Evolutionary conservation across 1,140 invertebrate genomes (phyloP), one percentile per base, ranked within the genome.

Genomic region (Lepidurus arcticus): DNA sequence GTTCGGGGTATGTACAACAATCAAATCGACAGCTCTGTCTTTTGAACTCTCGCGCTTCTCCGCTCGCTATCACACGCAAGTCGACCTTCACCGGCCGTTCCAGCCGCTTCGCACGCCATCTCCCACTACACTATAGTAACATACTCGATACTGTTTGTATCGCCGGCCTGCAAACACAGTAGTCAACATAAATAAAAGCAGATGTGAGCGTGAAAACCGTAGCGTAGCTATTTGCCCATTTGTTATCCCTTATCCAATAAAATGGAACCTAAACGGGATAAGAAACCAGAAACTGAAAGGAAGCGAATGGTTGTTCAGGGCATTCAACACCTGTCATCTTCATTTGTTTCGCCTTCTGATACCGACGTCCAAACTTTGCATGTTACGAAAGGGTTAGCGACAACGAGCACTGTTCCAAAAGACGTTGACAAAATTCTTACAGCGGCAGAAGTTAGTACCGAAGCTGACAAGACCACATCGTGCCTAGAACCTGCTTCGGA

Each of bases 281-380:
- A 21, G 53, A 65, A 65, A 65, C 53, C 1, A 21, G 53, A n/a
- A 65, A 9, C 53, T 65, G 53, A 21, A 21, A 65, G 8, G 13
- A 65, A 65, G 13, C 53, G 53, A n/a, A 65, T 21, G 7, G 53
- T 65, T 65, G 53, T 65, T 7, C 53, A 65, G 21, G 53, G 53
- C 53, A 65, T 65, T n/a, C 53, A 65, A 65, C 53, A 65, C 21
- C 13, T 65, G 53, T 65, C 53, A n/a, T 65, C 53, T 65, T 65
- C 53, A 7, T 65, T 65, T 21, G 53, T 65, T 65, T 65, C 21
- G 7, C 53, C 53, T 21, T 13, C 53, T 65, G 53, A 65, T 65
- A 65, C 53, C 3, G 53, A 65, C 3, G 53, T 65, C 53, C 53
- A 65, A 65, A 65, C 53, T 7, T 16, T 65, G 21, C 53, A 65